Evolutionary conservation across 1,140 invertebrate genomes (phyloP), one percentile per base, ranked within the genome.

Genomic region (Heliconius hewitsoni): DNA sequence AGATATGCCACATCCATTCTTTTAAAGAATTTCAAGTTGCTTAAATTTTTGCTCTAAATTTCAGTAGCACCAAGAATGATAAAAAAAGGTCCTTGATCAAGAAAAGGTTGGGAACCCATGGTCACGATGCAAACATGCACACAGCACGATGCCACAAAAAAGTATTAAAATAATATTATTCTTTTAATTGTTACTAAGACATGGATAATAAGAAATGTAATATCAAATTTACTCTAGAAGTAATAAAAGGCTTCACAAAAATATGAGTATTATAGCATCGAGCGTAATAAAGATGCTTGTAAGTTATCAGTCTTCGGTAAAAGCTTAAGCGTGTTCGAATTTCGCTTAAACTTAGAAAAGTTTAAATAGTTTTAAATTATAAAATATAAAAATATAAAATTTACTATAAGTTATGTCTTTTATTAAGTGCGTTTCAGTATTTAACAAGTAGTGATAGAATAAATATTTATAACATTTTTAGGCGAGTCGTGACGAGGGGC

Each of bases 171-270:
- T 18, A 8, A 52, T 52, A 52, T 52, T 42, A 57, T 11, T n/a
- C 1, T 57, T 57, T 57, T 57, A 23, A 57, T 57, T 57, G 23
- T 8, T n/a, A 57, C 55, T 1, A 57, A 57, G 19, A n/a, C 8
- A 6, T 23, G 8, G n/a, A 66, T 13, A 66, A 66, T 66, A 27
- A 71, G 18, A 71, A n/a, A 71, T 71, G 13, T 71, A 18, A 76
- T 71, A 74, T 34, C 9, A 78, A 79, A 79, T 74, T 74, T 74
- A 79, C 73, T 39, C 16, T 34, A 27, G 16, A 74, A 27, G 74
- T 66, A 60, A 79, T 77, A 77, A 71, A 55, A 74, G 30, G 27
- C 72, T 79, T 71, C 37, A 74, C 77, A 74, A 57, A 60, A 70
- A 79, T 79, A 55, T 79, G 18, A 71, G 42, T 74, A 52, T 79